A percentile compares a stretch with the other conserved stretches of the same genome.
phyloP scores from a whole-genome alignment of 35 echinoderm and acorn worm genomes.

The Ophioderma brevispina region DNA sequence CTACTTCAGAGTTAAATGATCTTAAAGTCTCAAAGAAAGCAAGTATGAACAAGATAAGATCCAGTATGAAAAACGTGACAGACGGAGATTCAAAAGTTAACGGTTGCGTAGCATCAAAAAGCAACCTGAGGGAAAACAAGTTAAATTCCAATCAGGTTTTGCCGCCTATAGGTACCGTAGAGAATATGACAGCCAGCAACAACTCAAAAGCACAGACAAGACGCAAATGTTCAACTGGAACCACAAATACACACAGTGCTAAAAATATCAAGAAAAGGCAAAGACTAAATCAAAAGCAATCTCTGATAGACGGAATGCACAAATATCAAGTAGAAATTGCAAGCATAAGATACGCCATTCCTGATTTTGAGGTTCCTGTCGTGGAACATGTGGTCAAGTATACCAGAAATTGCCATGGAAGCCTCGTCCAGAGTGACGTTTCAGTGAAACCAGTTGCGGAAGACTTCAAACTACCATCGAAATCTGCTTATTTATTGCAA shows the following conservation, averaged over 20 bases:
- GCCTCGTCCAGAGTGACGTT: slow-evolving; percentile 70
- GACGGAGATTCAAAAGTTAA: no score
- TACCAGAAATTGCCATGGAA: slow-evolving; percentile 53
- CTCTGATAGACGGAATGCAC: slow-evolving; percentile 39
- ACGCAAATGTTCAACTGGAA: neutral
- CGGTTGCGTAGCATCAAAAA: no score
- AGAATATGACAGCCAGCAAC: neutral
- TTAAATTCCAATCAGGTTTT: neutral
- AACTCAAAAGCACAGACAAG: neutral
- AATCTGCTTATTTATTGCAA: slow-evolving; percentile 55
- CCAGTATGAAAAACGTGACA: no score
- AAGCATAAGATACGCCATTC: slow-evolving; percentile 37
- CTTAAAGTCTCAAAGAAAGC: no score
- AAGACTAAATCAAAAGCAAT: slow-evolving; percentile 21
- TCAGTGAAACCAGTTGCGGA: slow-evolving; percentile 54
- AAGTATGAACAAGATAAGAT: no score
- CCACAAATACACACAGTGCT: neutral
- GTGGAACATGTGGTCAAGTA: slow-evolving; percentile 51
- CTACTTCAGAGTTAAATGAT: neutral
- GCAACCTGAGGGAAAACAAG: no score
- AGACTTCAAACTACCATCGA: slow-evolving; percentile 74
- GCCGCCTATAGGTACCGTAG: neutral
- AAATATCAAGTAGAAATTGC: slow-evolving; percentile 68
- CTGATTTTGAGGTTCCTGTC: slow-evolving; percentile 36
- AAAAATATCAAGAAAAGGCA: slow-evolving; percentile 23